A percentile compares a stretch with the other conserved stretches of the same genome.
Evolutionary conservation across 2,888 invertebrate genomes (phyloP).

Genomic region (Rhimphoctona megacephalus): DNA sequence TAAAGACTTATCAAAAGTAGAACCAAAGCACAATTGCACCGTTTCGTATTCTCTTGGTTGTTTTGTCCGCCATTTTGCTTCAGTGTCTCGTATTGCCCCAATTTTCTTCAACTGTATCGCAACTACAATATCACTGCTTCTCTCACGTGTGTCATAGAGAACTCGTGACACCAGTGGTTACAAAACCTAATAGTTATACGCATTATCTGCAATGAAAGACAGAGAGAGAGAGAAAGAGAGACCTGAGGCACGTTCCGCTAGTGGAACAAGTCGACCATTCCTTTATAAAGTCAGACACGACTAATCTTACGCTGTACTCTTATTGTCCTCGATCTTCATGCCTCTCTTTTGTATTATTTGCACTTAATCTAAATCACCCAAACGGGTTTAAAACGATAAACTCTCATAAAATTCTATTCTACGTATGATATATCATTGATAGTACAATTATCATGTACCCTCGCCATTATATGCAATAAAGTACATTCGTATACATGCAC

Average conservation of each 20-base stretch:
- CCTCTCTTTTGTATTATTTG: conserved; percentile 25
- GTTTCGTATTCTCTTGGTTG: neutral
- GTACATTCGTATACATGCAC: conserved; percentile 3
- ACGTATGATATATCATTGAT: conserved; percentile 30
- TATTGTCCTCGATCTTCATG: conserved; percentile 61
- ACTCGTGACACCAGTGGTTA: conserved; percentile 47
- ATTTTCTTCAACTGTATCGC: conserved; percentile 8
- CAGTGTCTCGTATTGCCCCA: conserved; percentile 1
- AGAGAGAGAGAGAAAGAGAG: conserved; percentile 8
- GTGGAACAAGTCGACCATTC: conserved; percentile 66
- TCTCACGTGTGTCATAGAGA: conserved; percentile 47
- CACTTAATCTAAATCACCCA: conserved; percentile 31
- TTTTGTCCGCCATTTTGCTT: neutral
- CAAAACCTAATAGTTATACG: conserved; percentile 8
- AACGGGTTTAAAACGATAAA: conserved; percentile 30
- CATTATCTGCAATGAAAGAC: neutral
- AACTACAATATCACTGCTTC: conserved; percentile 28
- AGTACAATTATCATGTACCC: conserved; percentile 29
- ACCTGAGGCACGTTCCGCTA: conserved; percentile 59
- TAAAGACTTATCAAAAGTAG: neutral
- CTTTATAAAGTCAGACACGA: conserved; percentile 60
- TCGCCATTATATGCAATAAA: conserved; percentile 33
- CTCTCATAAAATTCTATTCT: conserved; percentile 54
- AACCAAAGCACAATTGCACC: neutral
- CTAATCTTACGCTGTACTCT: conserved; percentile 60